Evolutionary conservation across 2,888 invertebrate species (phyloP), one percentile per base, ranked within the genome.

Genomic region (Torymus aiolomorphi): DNA sequence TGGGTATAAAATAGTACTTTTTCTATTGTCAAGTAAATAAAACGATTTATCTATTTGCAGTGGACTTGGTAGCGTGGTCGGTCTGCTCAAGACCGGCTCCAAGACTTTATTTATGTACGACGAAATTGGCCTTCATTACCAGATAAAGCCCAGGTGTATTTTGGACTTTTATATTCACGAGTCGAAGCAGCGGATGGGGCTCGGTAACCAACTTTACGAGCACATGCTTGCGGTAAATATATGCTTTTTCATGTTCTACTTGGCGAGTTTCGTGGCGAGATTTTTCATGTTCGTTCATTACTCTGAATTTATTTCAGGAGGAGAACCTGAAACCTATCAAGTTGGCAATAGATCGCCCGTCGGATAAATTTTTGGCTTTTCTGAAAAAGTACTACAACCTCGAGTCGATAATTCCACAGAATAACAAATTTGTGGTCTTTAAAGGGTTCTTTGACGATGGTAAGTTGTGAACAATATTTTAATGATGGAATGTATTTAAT

Each of bases 141-240:
- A 97, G 89, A 92, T 96, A 78, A 93, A 95, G 83, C 95, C 97
- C 0, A 92, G 96, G 14, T 98, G 98, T 90, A 94, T 98, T 77
- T 93, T 99, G 69, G 98, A 99, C 91, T 98, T 99, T 92, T 99
- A 96, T 91, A 94, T 99, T 31, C 94, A 96, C 87, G 95, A 95
- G 88, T 94, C 95, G 2, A 93, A 94, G 66, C 98, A 98, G 91
- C 94, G 98, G 76, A 93, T 93, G 88, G 98, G 98, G 2, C 93
- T 94, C 88, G 98, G 98, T 2, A 95, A 94, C 86, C 91, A 92
- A 80, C 92, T 99, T 14, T 98, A 97, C 91, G 96, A 98, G 84
- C 92, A 94, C 86, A 97, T 98, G 97, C 91, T 97, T n/a, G 87
- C 93, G 89, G 97, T 96, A 90, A 91, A 91, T 75, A 51, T 59